These are phyloP conservation scores for Crotophaga sulcirostris DNA, from an alignment of 2,113 vertebrate genomes.

Conservation along the genomic window DNA sequence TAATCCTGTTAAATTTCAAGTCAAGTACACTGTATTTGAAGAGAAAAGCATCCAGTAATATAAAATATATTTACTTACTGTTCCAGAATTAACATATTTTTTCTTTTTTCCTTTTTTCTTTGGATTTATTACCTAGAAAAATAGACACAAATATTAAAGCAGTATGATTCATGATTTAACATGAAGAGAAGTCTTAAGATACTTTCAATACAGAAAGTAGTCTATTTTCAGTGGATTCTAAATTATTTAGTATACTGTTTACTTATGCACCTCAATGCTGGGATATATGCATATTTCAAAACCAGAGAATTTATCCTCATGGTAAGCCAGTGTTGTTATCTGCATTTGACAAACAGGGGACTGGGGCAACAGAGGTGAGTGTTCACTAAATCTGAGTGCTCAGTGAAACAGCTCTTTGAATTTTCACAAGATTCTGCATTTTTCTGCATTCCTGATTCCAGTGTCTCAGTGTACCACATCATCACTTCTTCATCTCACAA, in stretches of 20 bases:
- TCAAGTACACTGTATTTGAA: neutral
- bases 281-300: neutral
- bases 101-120: slow-evolving; percentile 99
- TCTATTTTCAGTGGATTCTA: neutral
- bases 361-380: neutral
- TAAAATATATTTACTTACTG: slow-evolving; percentile 82
- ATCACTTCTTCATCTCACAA: neutral
- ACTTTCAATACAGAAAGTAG: neutral
- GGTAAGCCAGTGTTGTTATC: neutral
- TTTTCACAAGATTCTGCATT: neutral
- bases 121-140: slow-evolving; percentile 91
- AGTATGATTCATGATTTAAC: neutral
- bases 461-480: neutral
- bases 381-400: neutral
- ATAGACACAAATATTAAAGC: slow-evolving; percentile 19
- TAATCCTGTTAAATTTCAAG: neutral
- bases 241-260: neutral
- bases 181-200: neutral
- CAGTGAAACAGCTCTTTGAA: neutral
- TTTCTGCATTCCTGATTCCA: neutral
- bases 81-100: slow-evolving; percentile 98
- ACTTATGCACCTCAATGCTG: neutral
- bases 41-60: neutral
- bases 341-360: neutral
- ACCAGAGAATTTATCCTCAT: neutral